phyloP scores from a whole-genome alignment of 2,888 invertebrate genomes.

The Lasiommata megera region DNA sequence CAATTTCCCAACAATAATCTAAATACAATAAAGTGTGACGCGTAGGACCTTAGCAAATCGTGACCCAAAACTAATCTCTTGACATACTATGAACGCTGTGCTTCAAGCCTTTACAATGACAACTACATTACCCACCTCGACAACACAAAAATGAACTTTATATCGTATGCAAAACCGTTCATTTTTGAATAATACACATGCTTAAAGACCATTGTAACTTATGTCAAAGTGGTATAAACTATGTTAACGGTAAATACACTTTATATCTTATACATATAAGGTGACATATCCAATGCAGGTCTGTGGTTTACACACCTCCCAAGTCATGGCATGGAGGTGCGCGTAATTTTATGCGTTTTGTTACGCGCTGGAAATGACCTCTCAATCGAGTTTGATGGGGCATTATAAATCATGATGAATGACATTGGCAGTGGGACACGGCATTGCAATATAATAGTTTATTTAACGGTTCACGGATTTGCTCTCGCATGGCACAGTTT shows the following conservation, averaged over 20 bases:
- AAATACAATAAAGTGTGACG: slow-evolving; percentile 35
- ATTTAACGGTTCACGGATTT: slow-evolving; percentile 14
- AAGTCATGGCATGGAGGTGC: neutral
- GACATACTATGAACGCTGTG: slow-evolving; percentile 13
- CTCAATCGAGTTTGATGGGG: slow-evolving; percentile 19
- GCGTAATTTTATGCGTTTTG: slow-evolving; percentile 24
- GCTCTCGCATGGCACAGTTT: neutral
- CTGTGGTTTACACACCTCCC: neutral
- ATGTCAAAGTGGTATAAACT: neutral
- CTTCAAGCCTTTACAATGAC: slow-evolving; percentile 14
- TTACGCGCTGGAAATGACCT: slow-evolving; percentile 22
- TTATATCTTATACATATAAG: neutral
- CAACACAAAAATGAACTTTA: slow-evolving; percentile 8
- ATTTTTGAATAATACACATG: neutral
- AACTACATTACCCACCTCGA: slow-evolving; percentile 10
- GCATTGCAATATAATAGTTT: slow-evolving; percentile 16
- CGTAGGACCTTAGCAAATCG: slow-evolving; percentile 29
- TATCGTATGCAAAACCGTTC: neutral
- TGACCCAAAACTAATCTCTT: slow-evolving; percentile 30
- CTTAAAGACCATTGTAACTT: neutral
- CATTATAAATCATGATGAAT: slow-evolving; percentile 29
- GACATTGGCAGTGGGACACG: slow-evolving; percentile 28
- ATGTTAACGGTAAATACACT: neutral
- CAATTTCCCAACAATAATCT: slow-evolving; percentile 30
- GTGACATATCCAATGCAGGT: neutral